Conservation (phyloP, 2,113 vertebrate species). For the Hiodon alosoides region DNA sequence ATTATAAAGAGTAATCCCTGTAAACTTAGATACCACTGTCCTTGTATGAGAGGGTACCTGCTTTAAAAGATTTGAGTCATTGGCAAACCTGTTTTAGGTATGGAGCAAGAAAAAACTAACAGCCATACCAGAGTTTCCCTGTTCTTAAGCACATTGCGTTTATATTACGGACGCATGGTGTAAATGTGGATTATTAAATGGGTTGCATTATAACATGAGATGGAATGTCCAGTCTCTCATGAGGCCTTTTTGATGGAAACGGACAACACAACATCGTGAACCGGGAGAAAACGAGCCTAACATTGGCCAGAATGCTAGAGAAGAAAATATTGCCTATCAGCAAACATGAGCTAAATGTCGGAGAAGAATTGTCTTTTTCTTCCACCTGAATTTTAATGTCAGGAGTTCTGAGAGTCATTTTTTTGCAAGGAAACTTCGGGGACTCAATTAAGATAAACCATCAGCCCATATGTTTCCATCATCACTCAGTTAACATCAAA, state of each 20-base stretch:
- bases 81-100: constrained; percentile 2
- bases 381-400: constrained; percentile 11
- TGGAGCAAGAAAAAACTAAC: too few relatives aligned
- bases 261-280: too few relatives aligned
- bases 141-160: background rate
- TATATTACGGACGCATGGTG: too few relatives aligned
- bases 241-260: too few relatives aligned
- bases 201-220: too few relatives aligned
- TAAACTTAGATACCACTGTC: constrained; percentile 30
- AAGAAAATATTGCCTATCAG: background rate
- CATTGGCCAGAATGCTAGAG: background rate
- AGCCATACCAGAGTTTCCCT: too few relatives aligned
- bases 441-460: constrained; percentile 24
- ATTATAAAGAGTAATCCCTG: constrained; percentile 33
- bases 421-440: constrained; percentile 10
- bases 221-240: too few relatives aligned
- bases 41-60: constrained; percentile 21
- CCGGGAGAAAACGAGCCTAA: too few relatives aligned
- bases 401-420: constrained; percentile 11
- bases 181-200: too few relatives aligned
- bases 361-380: constrained; percentile 3
- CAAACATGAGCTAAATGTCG: constrained; percentile 6
- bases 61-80: constrained; percentile 30
- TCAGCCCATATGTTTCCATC: background rate
- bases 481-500: too few relatives aligned